A percentile compares a stretch with the other conserved stretches of the same genome.
Conservation (phyloP, 2,113 vertebrate species). For the Limanda limanda region DNA sequence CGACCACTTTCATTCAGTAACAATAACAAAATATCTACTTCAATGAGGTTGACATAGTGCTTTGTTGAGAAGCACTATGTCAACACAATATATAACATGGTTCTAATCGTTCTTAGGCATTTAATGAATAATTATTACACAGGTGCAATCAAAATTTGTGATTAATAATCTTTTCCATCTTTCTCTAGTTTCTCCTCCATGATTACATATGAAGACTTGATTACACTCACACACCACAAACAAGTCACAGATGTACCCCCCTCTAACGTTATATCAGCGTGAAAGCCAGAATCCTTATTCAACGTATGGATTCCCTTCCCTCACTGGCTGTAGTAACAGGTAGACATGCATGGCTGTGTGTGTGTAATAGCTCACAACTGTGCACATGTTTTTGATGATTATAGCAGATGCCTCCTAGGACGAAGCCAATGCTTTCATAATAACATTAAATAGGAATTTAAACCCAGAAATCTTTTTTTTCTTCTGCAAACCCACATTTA, state of each 20-base stretch:
- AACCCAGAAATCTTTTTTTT: neutral
- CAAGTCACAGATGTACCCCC: neutral
- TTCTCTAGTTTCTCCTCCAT: neutral
- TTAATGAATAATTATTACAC: too few species aligned
- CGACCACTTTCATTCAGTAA: too few species aligned
- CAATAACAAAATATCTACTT: too few species aligned
- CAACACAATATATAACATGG: too few species aligned
- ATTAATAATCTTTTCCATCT: neutral
- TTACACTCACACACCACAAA: neutral
- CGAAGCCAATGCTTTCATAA: neutral
- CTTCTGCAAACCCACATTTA: neutral
- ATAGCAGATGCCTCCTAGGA: neutral
- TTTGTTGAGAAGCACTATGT: too few species aligned
- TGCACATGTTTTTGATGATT: slow-evolving; percentile 7
- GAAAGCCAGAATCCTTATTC: slow-evolving; percentile 1
- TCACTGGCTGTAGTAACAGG: neutral
- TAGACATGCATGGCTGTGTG: neutral
- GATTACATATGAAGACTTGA: neutral
- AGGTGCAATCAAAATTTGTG: neutral
- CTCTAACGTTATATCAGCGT: slow-evolving; percentile 8
- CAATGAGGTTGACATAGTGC: too few species aligned
- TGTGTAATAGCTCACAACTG: neutral
- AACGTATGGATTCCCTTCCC: neutral
- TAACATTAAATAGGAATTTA: neutral
- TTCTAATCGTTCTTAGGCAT: too few species aligned